Base-by-base conservation (phyloP, 2,888 invertebrate genomes). In the Monopis laevigella region DNA sequence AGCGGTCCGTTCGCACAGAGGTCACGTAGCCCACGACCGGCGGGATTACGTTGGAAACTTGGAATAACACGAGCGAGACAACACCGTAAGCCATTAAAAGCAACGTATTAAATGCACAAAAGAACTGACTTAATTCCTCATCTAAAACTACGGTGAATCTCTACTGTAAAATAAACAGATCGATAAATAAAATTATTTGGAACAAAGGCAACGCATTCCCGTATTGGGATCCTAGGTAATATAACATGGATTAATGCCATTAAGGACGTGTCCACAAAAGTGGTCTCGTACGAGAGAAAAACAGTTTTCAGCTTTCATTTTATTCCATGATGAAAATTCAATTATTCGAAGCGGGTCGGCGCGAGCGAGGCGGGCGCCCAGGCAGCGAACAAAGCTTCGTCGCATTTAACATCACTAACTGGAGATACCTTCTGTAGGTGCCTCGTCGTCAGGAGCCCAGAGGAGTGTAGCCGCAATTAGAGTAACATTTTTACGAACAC, bases 401-500 rank as follows among this genome's bases (percentile, higher is more conserved):
- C 68, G 52, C 42, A 48, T 40, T 44, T 46, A 69, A 71, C 65
- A 68, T 67, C 70, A 57, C 49, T 58, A 65, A 62, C 60, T 60
- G 59, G 57, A 51, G 39, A 41, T 34, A 35, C 42, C 35, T n/a
- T 16, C 17, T 29, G 17, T 62, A 59, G 16, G 62, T 59, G 62
- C 39, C 59, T 21, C 41, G 29, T 17, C 43, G 43, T 39, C 43
- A 30, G 19, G 34, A 32, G 19, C 35, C 17, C 11, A 17, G 28
- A 68, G 64, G 62, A 67, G 63, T 64, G 67, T 70, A 71, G 70
- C 67, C 67, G 63, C 69, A 77, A 77, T 78, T 78, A 75, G 73
- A 73, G 68, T 71, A 68, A 73, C 72, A 77, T 77, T 78, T 80
- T 77, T 78, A 75, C 72, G 70, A 70, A 75, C 68, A 72, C 73